These are phyloP conservation scores for Dinocampus coccinellae DNA, from an alignment of 2,888 invertebrate genomes.

Conservation along the genomic window DNA sequence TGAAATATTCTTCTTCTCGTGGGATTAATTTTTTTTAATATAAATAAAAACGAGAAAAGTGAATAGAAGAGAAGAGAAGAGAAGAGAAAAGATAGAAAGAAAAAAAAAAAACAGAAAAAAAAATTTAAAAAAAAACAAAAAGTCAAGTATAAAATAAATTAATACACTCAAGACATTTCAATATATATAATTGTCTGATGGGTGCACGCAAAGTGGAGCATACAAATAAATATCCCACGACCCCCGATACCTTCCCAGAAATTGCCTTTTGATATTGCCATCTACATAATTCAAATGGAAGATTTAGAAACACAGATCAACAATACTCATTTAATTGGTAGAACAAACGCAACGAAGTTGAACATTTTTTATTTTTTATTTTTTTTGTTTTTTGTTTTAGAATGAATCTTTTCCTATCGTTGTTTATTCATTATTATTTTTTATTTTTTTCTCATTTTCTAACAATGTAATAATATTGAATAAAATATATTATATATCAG, in stretches of 20 bases:
- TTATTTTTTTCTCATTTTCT: too few relatives aligned
- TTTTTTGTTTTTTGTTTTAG: background rate
- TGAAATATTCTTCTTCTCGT: constrained; percentile 19
- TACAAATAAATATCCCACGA: constrained; percentile 25
- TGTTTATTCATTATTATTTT: background rate
- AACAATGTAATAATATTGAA: too few relatives aligned
- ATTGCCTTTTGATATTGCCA: constrained; percentile 26
- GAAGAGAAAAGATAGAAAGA: background rate
- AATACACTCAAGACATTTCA: constrained; percentile 8
- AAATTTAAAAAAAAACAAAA: background rate
- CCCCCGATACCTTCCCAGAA: constrained; percentile 56
- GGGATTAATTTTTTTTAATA: constrained; percentile 17
- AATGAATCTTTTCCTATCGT: background rate
- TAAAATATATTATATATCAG: background rate
- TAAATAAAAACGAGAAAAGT: background rate
- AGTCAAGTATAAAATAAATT: constrained; percentile 1
- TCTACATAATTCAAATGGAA: constrained; percentile 11
- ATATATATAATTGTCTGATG: constrained; percentile 1
- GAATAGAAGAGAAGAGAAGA: background rate
- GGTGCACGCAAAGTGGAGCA: background rate
- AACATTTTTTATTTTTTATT: constrained; percentile 54
- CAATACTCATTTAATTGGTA: constrained; percentile 56
- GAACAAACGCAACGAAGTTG: constrained; percentile 63
- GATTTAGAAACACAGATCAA: background rate
- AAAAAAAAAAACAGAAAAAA: background rate